Percentiles rank a stretch among this genome's conserved stretches.
Evolutionary conservation across 2,888 invertebrate species (phyloP).

Genomic region (Tiliacea aurago): DNA sequence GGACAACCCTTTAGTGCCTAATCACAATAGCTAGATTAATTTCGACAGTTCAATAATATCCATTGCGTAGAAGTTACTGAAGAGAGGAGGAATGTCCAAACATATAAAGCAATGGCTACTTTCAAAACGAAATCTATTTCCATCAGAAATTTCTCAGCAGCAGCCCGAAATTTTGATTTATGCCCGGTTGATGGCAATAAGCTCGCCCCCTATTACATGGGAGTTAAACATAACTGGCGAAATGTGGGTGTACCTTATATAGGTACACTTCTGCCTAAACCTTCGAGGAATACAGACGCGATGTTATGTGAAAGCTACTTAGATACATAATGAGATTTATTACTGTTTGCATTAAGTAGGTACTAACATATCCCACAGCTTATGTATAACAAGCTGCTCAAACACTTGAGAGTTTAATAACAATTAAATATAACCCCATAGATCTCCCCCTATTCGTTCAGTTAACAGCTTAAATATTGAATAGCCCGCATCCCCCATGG

Average conservation of each 20-base stretch:
- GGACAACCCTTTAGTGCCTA: too few species aligned
- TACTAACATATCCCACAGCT: not conserved
- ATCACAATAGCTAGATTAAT: not conserved
- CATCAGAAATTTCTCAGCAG: too few species aligned
- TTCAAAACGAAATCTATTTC: not conserved
- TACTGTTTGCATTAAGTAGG: too few species aligned
- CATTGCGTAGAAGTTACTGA: not conserved
- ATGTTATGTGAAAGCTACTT: not conserved
- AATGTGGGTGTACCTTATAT: not conserved
- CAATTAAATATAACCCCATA: slow-evolving; percentile 21
- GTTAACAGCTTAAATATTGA: slow-evolving; percentile 38
- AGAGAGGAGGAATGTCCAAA: not conserved
- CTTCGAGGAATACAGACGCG: not conserved
- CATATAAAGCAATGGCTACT: not conserved
- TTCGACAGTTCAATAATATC: not conserved
- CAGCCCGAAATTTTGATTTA: too few species aligned
- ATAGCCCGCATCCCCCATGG: slow-evolving; percentile 50
- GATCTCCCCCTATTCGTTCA: slow-evolving; percentile 14
- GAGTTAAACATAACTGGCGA: too few species aligned
- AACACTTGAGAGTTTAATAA: slow-evolving; percentile 27
- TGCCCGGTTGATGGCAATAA: too few species aligned
- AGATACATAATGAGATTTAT: not conserved
- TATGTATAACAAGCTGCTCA: too few species aligned
- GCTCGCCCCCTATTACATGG: too few species aligned
- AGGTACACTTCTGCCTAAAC: not conserved